Evolutionary conservation across 1,140 invertebrate genomes (phyloP).

Genomic region (Eueides isabella): DNA sequence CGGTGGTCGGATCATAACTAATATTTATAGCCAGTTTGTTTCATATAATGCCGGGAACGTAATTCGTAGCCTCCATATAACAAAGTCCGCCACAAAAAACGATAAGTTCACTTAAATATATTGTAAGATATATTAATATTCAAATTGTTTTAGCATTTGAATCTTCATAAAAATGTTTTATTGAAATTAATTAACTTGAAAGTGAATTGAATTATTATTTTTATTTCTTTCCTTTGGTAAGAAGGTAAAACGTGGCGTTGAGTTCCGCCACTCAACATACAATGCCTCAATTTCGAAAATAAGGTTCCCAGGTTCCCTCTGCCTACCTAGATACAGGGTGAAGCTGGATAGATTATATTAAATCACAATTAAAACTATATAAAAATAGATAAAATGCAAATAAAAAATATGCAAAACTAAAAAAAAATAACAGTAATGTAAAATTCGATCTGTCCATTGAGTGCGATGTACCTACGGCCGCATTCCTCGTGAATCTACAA

Average conservation of each 20-base stretch:
- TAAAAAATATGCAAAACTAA: neutral
- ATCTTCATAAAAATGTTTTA: conserved; percentile 3
- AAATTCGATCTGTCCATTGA: conserved; percentile 14
- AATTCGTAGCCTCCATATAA: conserved; percentile 12
- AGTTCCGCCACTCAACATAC: too few species aligned
- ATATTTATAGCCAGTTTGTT: conserved; percentile 15
- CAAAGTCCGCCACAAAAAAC: conserved; percentile 7
- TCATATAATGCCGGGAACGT: conserved; percentile 12
- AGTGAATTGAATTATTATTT: too few species aligned
- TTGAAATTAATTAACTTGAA: neutral
- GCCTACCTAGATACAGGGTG: too few species aligned
- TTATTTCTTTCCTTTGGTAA: too few species aligned
- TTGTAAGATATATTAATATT: neutral
- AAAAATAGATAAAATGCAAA: neutral
- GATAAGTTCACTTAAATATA: conserved; percentile 1
- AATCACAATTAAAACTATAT: neutral
- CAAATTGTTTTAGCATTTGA: neutral
- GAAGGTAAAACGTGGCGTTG: too few species aligned
- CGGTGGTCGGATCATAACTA: conserved; percentile 22
- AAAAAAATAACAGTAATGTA: conserved; percentile 9
- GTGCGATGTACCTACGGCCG: conserved; percentile 39
- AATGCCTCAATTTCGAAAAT: too few species aligned
- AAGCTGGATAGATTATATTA: too few species aligned
- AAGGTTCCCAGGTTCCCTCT: too few species aligned
- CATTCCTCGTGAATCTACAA: conserved; percentile 53